Evolutionary conservation across 2,797 vertebrate genomes (phyloP).

Genomic region (Sebastes hopkinsi): DNA sequence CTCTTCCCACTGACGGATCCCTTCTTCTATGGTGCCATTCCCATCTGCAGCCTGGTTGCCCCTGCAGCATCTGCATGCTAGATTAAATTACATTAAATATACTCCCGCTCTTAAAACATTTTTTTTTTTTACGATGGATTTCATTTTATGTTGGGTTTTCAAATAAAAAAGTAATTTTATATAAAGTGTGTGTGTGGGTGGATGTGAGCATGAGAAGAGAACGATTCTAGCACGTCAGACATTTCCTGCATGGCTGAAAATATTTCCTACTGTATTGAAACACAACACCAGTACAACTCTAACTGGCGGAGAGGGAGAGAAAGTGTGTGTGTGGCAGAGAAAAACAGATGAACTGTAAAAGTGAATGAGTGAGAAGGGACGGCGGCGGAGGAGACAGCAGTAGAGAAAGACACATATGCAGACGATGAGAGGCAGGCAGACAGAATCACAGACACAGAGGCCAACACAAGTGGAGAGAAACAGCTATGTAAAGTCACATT

Average conservation of each 20-base stretch:
- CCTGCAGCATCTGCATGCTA: slow-evolving; percentile 63
- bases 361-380: slow-evolving; percentile 11
- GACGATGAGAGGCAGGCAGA: slow-evolving; percentile 19
- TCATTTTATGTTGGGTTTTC: slow-evolving; percentile 15
- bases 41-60: slow-evolving; percentile 77
- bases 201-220: slow-evolving; percentile 16
- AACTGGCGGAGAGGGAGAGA: slow-evolving; percentile 40
- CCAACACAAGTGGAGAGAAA: slow-evolving; percentile 31
- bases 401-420: slow-evolving; percentile 21
- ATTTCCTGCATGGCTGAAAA: slow-evolving; percentile 71
- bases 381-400: neutral
- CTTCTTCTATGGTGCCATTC: slow-evolving; percentile 79
- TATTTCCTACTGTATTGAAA: slow-evolving; percentile 75
- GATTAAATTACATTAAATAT: slow-evolving; percentile 15
- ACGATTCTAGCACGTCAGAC: slow-evolving; percentile 58
- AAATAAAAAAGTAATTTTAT: slow-evolving; percentile 22
- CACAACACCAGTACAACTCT: slow-evolving; percentile 54
- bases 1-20: slow-evolving; percentile 85
- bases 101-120: neutral
- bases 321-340: slow-evolving; percentile 4
- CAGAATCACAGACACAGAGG: slow-evolving; percentile 13
- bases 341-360: slow-evolving; percentile 54
- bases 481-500: slow-evolving; percentile 13
- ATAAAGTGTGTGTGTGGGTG: neutral
- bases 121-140: slow-evolving; percentile 11